These are phyloP conservation scores for Nemotelus nigrinus DNA, from an alignment of 2,888 invertebrate genomes.

Conservation along the genomic window DNA sequence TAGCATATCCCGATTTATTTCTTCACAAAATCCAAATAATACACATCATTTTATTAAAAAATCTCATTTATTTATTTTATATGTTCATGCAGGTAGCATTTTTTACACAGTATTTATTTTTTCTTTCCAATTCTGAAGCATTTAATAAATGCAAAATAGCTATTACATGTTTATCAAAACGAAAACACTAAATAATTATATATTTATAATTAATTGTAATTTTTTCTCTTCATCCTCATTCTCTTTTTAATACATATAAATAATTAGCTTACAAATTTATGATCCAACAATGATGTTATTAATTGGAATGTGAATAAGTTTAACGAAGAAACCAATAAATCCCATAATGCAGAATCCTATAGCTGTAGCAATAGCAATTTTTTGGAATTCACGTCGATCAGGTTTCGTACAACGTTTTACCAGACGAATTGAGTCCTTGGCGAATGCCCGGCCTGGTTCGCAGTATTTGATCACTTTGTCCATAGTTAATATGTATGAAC, in stretches of 20 bases:
- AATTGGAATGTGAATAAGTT: conserved; percentile 99
- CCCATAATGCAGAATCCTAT: conserved; percentile 99
- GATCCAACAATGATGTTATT: conserved; percentile 95
- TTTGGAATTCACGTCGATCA: conserved; percentile 99
- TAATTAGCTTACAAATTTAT: conserved; percentile 61
- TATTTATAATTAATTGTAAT: conserved; percentile 9
- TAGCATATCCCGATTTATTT: not conserved
- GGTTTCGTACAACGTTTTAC: conserved; percentile 99
- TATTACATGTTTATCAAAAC: not conserved
- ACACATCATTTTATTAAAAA: conserved; percentile 8
- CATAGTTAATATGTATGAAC: conserved; percentile 70
- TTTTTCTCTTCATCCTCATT: not conserved
- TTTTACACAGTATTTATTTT: not conserved
- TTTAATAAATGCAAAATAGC: not conserved
- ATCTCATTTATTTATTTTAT: conserved; percentile 30
- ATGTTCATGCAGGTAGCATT: not conserved
- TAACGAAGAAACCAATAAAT: conserved; percentile 99
- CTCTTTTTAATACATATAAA: conserved; percentile 15
- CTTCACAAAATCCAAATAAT: not conserved
- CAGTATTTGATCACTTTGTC: conserved; percentile 96
- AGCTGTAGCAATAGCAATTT: conserved; percentile 98
- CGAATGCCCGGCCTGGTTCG: conserved; percentile 95
- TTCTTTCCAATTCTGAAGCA: conserved; percentile 1
- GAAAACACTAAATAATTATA: conserved; percentile 22
- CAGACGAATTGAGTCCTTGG: conserved; percentile 97